These are phyloP conservation scores for Lagodon rhomboides DNA, from an alignment of 2,797 vertebrate genomes.

Conservation along the genomic window DNA sequence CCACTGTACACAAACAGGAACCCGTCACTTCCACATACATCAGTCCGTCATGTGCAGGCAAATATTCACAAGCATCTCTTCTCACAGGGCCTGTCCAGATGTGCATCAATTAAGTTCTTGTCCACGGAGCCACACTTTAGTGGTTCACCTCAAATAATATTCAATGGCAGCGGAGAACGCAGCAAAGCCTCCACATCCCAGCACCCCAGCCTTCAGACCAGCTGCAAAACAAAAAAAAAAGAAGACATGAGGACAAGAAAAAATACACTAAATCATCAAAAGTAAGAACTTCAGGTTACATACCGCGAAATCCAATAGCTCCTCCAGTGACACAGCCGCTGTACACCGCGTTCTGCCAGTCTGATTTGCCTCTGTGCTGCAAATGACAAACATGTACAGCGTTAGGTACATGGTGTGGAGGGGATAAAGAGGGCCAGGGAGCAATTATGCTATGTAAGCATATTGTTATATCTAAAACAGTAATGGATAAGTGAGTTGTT, in stretches of 20 bases:
- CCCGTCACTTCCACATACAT: not conserved
- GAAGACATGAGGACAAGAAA: not conserved
- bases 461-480: not conserved
- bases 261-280: not conserved
- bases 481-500: too few species aligned
- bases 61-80: constrained; percentile 1
- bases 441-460: not conserved
- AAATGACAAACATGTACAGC: constrained; percentile 26
- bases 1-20: constrained; percentile 12
- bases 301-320: constrained; percentile 95
- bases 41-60: not conserved
- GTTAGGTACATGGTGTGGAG: not conserved
- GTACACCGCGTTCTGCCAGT: constrained; percentile 98
- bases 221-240: constrained; percentile 80
- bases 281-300: constrained; percentile 48
- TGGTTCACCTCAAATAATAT: constrained; percentile 92
- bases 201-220: constrained; percentile 93
- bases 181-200: constrained; percentile 97
- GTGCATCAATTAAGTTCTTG: constrained; percentile 4
- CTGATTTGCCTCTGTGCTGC: constrained; percentile 94
- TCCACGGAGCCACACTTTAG: constrained; percentile 1
- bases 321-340: constrained; percentile 97
- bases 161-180: constrained; percentile 97
- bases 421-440: too few species aligned
- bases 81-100: constrained; percentile 26